Percentiles rank a stretch among this genome's conserved stretches.
phyloP scores from a whole-genome alignment of 2,888 invertebrate genomes.

The Ennomos quercinarius region DNA sequence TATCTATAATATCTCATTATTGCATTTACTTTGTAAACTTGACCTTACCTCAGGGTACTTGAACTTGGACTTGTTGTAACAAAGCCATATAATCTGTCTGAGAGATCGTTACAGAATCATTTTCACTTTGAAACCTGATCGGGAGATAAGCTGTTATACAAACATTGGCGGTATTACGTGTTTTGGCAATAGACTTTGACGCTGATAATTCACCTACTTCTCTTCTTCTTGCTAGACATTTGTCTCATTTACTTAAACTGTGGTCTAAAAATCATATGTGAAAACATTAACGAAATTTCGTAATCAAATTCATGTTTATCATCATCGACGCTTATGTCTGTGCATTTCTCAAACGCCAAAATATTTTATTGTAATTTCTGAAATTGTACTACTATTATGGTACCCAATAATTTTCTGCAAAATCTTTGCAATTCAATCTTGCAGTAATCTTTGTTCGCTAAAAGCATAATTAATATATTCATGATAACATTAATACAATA shows the following conservation, averaged over 20 bases:
- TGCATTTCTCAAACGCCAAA: too few species aligned
- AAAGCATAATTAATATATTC: too few species aligned
- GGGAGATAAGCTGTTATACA: constrained; percentile 50
- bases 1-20: constrained; percentile 13
- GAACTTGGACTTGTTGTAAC: constrained; percentile 53
- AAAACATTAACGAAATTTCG: too few species aligned
- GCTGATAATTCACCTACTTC: neutral
- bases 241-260: neutral
- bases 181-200: constrained; percentile 17
- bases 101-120: constrained; percentile 63
- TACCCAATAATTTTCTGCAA: too few species aligned
- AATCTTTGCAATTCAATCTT: too few species aligned
- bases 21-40: constrained; percentile 40
- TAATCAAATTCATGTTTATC: too few species aligned
- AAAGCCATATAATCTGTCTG: constrained; percentile 49
- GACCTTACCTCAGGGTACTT: constrained; percentile 60
- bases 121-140: constrained; percentile 60
- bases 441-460: too few species aligned
- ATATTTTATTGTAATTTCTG: too few species aligned
- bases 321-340: too few species aligned
- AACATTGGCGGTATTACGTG: constrained; percentile 41
- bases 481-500: too few species aligned
- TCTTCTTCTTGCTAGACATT: neutral
- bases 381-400: too few species aligned
- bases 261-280: too few species aligned